Evolutionary conservation across 2,113 vertebrate species (phyloP).

Genomic region (Circaetus gallicus): DNA sequence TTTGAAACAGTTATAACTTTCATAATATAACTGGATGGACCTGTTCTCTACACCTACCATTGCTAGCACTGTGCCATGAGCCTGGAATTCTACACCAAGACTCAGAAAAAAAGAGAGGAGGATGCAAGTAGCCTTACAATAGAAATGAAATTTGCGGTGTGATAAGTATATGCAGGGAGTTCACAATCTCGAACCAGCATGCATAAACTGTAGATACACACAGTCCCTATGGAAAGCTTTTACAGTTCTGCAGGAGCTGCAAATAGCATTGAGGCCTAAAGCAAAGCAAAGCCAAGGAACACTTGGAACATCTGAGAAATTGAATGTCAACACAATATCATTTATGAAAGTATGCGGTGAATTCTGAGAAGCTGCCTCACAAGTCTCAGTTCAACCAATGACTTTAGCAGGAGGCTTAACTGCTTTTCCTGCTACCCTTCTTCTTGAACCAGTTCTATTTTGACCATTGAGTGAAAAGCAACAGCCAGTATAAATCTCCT

Average conservation of each 20-base stretch:
- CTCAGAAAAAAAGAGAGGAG: neutral
- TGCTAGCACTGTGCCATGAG: neutral
- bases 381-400: neutral
- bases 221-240: neutral
- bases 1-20: neutral
- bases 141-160: neutral
- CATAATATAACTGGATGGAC: neutral
- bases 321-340: constrained; percentile 30
- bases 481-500: neutral
- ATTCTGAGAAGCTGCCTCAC: constrained; percentile 2
- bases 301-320: constrained; percentile 42
- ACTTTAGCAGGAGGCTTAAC: constrained; percentile 54
- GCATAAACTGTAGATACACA: neutral
- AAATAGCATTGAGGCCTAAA: neutral
- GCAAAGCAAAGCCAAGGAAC: constrained; percentile 51
- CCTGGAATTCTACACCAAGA: neutral
- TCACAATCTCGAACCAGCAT: neutral
- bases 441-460: neutral
- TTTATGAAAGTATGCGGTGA: constrained; percentile 28
- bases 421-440: constrained; percentile 32
- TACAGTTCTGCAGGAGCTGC: neutral
- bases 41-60: neutral
- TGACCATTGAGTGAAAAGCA: neutral
- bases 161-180: neutral
- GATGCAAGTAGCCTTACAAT: neutral